A percentile compares a stretch with the other conserved stretches of the same genome.
Conservation (phyloP, 1,140 invertebrate species). For the Drosophila bifasciata region DNA sequence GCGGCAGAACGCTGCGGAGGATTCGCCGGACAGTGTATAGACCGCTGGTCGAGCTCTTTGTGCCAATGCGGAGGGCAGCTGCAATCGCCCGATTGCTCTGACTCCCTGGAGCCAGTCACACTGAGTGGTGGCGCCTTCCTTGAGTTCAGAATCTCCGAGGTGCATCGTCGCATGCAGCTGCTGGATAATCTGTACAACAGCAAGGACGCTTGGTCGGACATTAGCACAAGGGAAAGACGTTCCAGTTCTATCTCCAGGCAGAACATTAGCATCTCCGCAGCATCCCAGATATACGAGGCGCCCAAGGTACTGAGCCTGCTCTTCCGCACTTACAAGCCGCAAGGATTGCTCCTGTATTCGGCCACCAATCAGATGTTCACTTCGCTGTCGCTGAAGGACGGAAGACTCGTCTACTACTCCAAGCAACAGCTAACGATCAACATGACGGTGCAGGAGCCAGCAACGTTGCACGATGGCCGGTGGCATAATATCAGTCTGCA, state of each 20-base stretch:
- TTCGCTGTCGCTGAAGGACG: slow-evolving; percentile 89
- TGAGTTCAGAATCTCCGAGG: slow-evolving; percentile 92
- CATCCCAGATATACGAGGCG: slow-evolving; percentile 78
- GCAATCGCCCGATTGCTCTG: slow-evolving; percentile 91
- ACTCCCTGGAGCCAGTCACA: slow-evolving; percentile 91
- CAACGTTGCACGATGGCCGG: slow-evolving; percentile 89
- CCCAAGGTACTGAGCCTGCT: slow-evolving; percentile 91
- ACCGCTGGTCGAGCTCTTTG: slow-evolving; percentile 91
- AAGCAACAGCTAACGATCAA: slow-evolving; percentile 91
- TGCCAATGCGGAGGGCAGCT: slow-evolving; percentile 89
- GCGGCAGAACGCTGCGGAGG: slow-evolving; percentile 86
- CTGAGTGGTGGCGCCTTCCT: slow-evolving; percentile 91
- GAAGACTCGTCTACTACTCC: slow-evolving; percentile 90
- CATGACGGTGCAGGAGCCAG: slow-evolving; percentile 88
- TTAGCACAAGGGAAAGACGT: slow-evolving; percentile 29
- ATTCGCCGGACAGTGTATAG: slow-evolving; percentile 89
- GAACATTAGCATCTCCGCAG: slow-evolving; percentile 52
- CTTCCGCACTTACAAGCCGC: slow-evolving; percentile 90
- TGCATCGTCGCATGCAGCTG: slow-evolving; percentile 93
- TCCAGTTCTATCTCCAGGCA: slow-evolving; percentile 4
- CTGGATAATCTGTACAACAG: slow-evolving; percentile 91
- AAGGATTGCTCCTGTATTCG: slow-evolving; percentile 92
- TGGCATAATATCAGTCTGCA: slow-evolving; percentile 94
- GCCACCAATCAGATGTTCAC: slow-evolving; percentile 95
- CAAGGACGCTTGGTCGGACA: slow-evolving; percentile 87